Conservation (phyloP, 1,140 invertebrate species). For the Lordiphosa collinella region DNA sequence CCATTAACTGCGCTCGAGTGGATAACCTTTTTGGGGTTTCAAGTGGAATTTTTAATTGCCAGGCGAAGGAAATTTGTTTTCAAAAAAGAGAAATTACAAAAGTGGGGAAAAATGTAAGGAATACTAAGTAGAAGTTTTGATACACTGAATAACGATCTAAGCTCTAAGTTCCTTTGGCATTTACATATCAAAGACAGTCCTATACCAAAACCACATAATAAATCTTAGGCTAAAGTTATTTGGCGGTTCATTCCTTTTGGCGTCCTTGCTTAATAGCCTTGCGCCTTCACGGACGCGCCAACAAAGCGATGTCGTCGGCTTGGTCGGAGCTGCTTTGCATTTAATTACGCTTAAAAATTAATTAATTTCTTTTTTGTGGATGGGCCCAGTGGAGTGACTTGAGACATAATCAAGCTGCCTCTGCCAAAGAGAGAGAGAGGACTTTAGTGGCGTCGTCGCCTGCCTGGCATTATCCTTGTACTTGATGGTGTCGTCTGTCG, state of each 20-base stretch:
- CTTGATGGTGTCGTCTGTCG: neutral
- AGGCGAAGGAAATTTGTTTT: conserved; percentile 4
- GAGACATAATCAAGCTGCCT: conserved; percentile 70
- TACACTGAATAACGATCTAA: too few relatives aligned
- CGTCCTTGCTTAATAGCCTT: conserved; percentile 22
- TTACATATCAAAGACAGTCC: too few relatives aligned
- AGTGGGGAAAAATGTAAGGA: too few relatives aligned
- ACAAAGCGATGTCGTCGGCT: neutral
- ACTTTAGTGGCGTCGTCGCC: conserved; percentile 31
- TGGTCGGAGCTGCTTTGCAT: conserved; percentile 62
- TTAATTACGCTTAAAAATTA: conserved; percentile 78
- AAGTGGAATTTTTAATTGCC: conserved; percentile 48
- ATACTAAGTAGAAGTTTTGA: too few relatives aligned
- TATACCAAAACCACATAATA: too few relatives aligned
- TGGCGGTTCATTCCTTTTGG: conserved; percentile 13
- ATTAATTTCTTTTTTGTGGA: conserved; percentile 74
- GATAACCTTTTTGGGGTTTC: conserved; percentile 34
- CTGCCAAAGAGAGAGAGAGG: conserved; percentile 39
- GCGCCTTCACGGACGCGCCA: conserved; percentile 11
- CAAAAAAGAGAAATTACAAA: conserved; percentile 22
- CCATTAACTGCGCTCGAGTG: conserved; percentile 72
- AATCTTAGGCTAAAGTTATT: conserved; percentile 37
- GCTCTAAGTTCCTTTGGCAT: too few relatives aligned
- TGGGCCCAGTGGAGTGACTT: conserved; percentile 51
- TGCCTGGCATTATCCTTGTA: conserved; percentile 55